phyloP scores from a whole-genome alignment of 2,888 invertebrate species.

The Willowsia nigromaculata region DNA sequence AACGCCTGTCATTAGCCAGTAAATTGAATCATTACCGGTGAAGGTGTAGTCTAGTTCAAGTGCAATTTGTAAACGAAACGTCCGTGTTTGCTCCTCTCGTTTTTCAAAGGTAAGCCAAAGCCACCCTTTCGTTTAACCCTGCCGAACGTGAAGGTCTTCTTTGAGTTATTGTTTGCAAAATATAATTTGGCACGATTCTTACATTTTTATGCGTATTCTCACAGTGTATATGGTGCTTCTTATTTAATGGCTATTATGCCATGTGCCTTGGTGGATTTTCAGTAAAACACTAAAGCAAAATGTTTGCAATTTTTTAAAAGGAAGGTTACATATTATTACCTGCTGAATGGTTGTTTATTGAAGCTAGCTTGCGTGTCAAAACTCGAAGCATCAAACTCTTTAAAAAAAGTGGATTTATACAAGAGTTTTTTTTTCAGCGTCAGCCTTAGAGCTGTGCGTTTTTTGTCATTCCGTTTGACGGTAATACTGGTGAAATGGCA shows the following conservation, averaged over 20 bases:
- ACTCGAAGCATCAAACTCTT: conserved; percentile 37
- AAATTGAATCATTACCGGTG: conserved; percentile 36
- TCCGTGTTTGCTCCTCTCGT: neutral
- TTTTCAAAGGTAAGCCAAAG: conserved; percentile 28
- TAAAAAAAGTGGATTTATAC: conserved; percentile 5
- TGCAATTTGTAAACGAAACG: neutral
- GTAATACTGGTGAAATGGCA: conserved; percentile 17
- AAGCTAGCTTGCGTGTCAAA: conserved; percentile 60
- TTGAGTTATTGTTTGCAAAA: conserved; percentile 28
- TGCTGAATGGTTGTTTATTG: conserved; percentile 33
- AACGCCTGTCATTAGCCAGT: neutral
- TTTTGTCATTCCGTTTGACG: neutral
- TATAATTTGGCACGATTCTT: conserved; percentile 33
- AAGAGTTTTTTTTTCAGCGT: conserved; percentile 18
- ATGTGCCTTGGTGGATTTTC: neutral
- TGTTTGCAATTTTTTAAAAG: conserved; percentile 8
- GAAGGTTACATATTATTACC: conserved; percentile 44
- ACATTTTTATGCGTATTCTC: neutral
- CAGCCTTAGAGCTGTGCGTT: neutral
- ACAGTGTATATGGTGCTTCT: neutral
- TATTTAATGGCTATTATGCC: neutral
- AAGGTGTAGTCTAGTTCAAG: conserved; percentile 42
- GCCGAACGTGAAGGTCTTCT: neutral
- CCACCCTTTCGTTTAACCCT: conserved; percentile 36
- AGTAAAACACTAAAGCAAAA: neutral